Percentiles rank a stretch among this genome's conserved stretches.
Evolutionary conservation across 2,113 vertebrate genomes (phyloP).

Genomic region (Noctilio leporinus): DNA sequence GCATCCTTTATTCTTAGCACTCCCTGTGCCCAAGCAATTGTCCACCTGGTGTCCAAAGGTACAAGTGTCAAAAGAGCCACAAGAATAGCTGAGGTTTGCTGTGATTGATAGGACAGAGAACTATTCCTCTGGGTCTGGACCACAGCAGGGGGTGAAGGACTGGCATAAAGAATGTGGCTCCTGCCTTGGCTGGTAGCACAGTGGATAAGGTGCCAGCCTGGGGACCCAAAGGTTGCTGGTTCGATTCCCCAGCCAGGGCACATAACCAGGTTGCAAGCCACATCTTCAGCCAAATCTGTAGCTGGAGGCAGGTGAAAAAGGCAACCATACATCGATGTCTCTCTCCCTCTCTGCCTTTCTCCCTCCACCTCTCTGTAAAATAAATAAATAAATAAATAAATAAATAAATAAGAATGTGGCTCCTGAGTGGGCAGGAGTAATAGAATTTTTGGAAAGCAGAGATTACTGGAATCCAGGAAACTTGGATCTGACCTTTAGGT

Average conservation of each 20-base stretch:
- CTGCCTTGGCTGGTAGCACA: too few relatives aligned
- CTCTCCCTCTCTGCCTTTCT: too few relatives aligned
- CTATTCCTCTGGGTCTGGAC: not conserved
- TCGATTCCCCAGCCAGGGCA: too few relatives aligned
- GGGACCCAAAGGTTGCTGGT: too few relatives aligned
- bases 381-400: too few relatives aligned
- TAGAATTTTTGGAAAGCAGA: not conserved
- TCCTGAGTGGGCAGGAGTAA: too few relatives aligned
- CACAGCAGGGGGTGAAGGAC: not conserved
- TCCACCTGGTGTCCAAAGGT: not conserved
- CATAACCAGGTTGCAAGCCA: too few relatives aligned
- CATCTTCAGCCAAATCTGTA: too few relatives aligned
- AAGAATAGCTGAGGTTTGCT: not conserved
- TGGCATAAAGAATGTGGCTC: rapidly evolving
- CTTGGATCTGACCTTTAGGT: not conserved
- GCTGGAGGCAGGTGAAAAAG: too few relatives aligned
- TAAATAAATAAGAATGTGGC: rapidly evolving
- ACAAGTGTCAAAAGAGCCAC: not conserved
- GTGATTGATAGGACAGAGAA: not conserved
- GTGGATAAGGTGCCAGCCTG: too few relatives aligned
- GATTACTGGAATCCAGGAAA: not conserved
- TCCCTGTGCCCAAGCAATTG: rapidly evolving
- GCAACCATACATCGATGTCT: too few relatives aligned
- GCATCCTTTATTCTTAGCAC: not conserved
- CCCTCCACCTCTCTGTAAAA: too few relatives aligned